Percentiles rank a stretch among this genome's conserved stretches.
Evolutionary conservation across 2,888 invertebrate species (phyloP).

Genomic region (Dynastes grantii): DNA sequence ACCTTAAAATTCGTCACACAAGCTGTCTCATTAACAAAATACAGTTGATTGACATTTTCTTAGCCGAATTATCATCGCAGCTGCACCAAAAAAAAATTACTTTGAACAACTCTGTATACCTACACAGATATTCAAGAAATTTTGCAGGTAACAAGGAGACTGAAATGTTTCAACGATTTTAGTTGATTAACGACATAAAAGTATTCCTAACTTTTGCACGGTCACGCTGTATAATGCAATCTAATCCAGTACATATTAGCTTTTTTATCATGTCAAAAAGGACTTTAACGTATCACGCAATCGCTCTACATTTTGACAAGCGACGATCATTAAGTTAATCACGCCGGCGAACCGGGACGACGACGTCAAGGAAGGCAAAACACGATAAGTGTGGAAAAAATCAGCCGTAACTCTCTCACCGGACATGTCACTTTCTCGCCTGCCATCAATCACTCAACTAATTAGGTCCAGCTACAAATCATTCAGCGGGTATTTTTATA

Average conservation of each 20-base stretch:
- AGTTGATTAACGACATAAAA: too few relatives aligned
- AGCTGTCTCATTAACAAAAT: too few relatives aligned
- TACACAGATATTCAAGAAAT: too few relatives aligned
- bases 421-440: slow-evolving; percentile 23
- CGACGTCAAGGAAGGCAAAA: slow-evolving; percentile 15
- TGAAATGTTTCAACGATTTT: too few relatives aligned
- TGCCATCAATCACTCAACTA: slow-evolving; percentile 28
- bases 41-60: too few relatives aligned
- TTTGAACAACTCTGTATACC: too few relatives aligned
- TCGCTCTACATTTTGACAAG: neutral
- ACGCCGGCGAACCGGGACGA: slow-evolving; percentile 1
- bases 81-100: too few relatives aligned
- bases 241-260: neutral
- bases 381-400: slow-evolving; percentile 11
- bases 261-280: neutral
- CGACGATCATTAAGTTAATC: slow-evolving; percentile 6
- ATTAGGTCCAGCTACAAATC: slow-evolving; percentile 19
- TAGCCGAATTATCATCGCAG: too few relatives aligned
- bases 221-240: neutral
- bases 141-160: too few relatives aligned
- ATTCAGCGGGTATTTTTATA: slow-evolving; percentile 14
- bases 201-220: neutral
- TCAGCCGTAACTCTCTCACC: slow-evolving; percentile 28
- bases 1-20: too few relatives aligned
- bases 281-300: neutral